Conservation (phyloP, 2,888 invertebrate genomes). For the Diarsia brunnea region DNA sequence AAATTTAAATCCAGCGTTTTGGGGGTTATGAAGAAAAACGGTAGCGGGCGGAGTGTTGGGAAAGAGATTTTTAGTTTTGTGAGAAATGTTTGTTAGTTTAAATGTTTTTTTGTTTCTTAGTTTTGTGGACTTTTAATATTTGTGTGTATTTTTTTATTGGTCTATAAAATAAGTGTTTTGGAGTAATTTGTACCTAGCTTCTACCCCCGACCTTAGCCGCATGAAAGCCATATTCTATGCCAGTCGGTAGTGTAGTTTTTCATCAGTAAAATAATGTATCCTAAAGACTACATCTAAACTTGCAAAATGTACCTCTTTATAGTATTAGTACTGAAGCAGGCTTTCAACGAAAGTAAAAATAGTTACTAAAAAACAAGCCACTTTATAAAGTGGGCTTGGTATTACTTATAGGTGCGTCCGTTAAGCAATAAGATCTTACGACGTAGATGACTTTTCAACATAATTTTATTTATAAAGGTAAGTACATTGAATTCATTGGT, state of each 20-base stretch:
- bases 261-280: not conserved
- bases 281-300: not conserved
- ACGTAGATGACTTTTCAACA: slow-evolving; percentile 55
- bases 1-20: slow-evolving; percentile 86
- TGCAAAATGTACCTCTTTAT: not conserved
- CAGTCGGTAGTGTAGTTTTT: not conserved
- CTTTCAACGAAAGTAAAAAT: not conserved
- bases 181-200: not conserved
- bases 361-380: not conserved
- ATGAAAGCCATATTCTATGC: not conserved
- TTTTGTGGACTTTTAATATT: not conserved
- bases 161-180: not conserved
- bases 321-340: not conserved
- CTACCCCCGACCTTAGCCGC: not conserved
- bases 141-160: not conserved
- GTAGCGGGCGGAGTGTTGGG: slow-evolving; percentile 54
- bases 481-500: slow-evolving; percentile 15
- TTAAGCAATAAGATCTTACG: slow-evolving; percentile 53
- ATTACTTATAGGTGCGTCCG: slow-evolving; percentile 1
- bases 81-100: not conserved
- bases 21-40: slow-evolving; percentile 86
- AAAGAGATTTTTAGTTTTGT: slow-evolving; percentile 54
- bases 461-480: slow-evolving; percentile 16
- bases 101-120: too few species aligned
- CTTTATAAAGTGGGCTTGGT: not conserved